A percentile compares a stretch with the other conserved stretches of the same genome.
Evolutionary conservation across 2,113 vertebrate species (phyloP).

Genomic region (Aspidoscelis tigris): DNA sequence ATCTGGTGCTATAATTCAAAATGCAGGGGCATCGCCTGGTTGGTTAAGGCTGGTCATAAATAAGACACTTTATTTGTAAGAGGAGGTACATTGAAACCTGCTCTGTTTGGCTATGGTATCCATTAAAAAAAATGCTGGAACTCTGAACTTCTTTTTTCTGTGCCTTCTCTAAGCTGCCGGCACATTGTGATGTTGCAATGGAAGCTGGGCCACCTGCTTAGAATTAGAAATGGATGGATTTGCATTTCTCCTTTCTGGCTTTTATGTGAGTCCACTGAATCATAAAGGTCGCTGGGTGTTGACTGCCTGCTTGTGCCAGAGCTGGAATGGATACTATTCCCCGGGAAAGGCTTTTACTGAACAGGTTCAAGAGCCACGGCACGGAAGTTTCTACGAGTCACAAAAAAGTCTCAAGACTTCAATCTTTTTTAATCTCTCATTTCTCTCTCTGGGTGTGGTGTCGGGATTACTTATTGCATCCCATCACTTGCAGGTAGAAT

Average conservation of each 20-base stretch:
- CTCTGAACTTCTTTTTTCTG: accelerated
- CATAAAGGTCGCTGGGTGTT: slow-evolving; percentile 43
- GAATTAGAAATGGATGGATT: slow-evolving; percentile 43
- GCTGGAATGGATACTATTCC: slow-evolving; percentile 56
- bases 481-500: too few relatives aligned
- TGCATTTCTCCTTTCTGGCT: slow-evolving; percentile 56
- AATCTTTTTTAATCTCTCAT: too few relatives aligned
- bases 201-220: slow-evolving; percentile 25
- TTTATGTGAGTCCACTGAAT: slow-evolving; percentile 66
- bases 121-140: neutral
- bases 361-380: slow-evolving; percentile 51
- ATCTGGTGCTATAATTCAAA: too few relatives aligned
- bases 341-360: slow-evolving; percentile 50
- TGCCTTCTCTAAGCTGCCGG: accelerated
- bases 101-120: neutral
- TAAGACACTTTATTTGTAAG: neutral
- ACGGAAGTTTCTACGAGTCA: neutral
- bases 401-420: too few relatives aligned
- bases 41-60: neutral
- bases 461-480: too few relatives aligned
- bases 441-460: too few relatives aligned
- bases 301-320: slow-evolving; percentile 40
- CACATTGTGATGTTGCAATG: slow-evolving; percentile 40
- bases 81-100: neutral
- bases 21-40: too few relatives aligned